A percentile compares a stretch with the other conserved stretches of the same genome.
phyloP scores from a whole-genome alignment of 2,888 invertebrate genomes.

The Microctonus aethiopoides region DNA sequence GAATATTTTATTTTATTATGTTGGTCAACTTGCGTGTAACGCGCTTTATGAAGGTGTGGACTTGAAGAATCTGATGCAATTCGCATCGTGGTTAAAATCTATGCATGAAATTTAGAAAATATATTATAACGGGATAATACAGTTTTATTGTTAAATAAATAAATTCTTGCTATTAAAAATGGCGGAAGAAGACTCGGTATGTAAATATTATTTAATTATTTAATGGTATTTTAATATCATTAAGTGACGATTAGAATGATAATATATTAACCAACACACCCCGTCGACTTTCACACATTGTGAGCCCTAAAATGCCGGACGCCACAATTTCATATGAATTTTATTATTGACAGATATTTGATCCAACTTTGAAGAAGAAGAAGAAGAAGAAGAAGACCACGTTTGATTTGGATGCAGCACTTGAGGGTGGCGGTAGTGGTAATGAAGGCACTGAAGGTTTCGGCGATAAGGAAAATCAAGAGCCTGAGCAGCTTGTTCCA shows the following conservation, averaged over 20 bases:
- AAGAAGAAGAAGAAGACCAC: conserved; percentile 97
- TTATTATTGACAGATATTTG: conserved; percentile 75
- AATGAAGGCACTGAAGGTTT: conserved; percentile 72
- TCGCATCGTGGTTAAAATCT: conserved; percentile 27
- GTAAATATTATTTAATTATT: too few species aligned
- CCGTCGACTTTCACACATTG: conserved; percentile 3
- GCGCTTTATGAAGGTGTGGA: neutral
- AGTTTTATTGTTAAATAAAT: conserved; percentile 6
- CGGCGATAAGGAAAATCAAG: conserved; percentile 69
- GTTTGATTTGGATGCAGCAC: conserved; percentile 88
- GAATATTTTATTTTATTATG: neutral
- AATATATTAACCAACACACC: neutral
- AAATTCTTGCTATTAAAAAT: conserved; percentile 53
- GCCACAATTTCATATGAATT: neutral
- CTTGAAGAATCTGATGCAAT: conserved; percentile 33
- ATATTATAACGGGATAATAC: conserved; percentile 12
- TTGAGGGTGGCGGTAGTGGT: conserved; percentile 72
- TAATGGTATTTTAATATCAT: too few species aligned
- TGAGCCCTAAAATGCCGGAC: neutral
- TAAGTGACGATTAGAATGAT: neutral
- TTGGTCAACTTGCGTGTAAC: neutral
- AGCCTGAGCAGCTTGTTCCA: conserved; percentile 62
- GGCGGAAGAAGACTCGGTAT: conserved; percentile 71
- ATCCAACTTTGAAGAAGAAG: conserved; percentile 87
- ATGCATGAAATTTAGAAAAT: neutral